These are phyloP conservation scores for Brachyalestes nurse DNA, from an alignment of 2,797 vertebrate genomes.

Conservation along the genomic window DNA sequence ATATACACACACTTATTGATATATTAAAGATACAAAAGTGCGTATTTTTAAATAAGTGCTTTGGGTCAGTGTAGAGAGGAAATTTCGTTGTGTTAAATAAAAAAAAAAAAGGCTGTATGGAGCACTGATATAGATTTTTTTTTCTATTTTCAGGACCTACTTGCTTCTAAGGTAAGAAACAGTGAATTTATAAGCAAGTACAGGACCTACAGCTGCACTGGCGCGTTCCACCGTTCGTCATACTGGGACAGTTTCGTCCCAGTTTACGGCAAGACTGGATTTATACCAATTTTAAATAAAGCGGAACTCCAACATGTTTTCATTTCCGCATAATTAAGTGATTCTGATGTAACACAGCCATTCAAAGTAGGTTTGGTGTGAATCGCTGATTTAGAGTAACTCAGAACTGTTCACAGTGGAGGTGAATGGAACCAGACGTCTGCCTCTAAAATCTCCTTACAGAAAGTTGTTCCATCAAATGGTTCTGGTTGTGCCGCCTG, in stretches of 20 bases:
- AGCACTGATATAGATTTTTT: neutral
- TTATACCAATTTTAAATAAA: neutral
- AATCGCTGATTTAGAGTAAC: too few relatives aligned
- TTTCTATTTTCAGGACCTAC: neutral
- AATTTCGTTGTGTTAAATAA: neutral
- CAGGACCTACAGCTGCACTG: neutral
- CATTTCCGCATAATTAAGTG: too few relatives aligned
- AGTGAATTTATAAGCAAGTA: neutral
- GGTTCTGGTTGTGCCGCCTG: too few relatives aligned
- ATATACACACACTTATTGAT: constrained; percentile 52
- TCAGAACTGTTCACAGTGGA: too few relatives aligned
- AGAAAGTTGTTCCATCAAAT: too few relatives aligned
- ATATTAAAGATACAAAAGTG: constrained; percentile 76
- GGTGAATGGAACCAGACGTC: too few relatives aligned
- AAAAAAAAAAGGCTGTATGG: neutral
- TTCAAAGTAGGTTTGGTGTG: too few relatives aligned
- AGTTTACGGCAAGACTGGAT: neutral
- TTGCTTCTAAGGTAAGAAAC: constrained; percentile 4
- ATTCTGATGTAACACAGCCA: too few relatives aligned
- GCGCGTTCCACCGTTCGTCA: too few relatives aligned
- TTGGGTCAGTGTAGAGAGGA: constrained; percentile 72
- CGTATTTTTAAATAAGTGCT: constrained; percentile 87
- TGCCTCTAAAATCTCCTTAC: too few relatives aligned
- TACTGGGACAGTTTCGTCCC: neutral
- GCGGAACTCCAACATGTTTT: too few relatives aligned